Percentiles rank a stretch among this genome's conserved stretches.
Evolutionary conservation across 2,888 invertebrate genomes (phyloP).

Genomic region (Orchestes rusci): DNA sequence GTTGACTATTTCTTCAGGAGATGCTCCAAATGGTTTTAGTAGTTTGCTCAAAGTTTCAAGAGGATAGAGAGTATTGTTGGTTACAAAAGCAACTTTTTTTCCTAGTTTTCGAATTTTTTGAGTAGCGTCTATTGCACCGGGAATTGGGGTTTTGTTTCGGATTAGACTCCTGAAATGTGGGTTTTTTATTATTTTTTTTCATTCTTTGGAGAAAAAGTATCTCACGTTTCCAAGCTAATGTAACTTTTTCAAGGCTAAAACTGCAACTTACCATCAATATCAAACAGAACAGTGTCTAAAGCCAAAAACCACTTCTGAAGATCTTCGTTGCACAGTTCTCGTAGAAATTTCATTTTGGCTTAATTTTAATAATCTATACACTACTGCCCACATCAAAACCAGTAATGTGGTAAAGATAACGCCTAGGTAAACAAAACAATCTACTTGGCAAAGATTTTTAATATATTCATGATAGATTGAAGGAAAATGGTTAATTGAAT

Average conservation of each 20-base stretch:
- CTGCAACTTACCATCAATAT: constrained; percentile 11
- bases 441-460: too few relatives aligned
- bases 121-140: constrained; percentile 12
- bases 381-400: too few relatives aligned
- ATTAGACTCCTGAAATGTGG: constrained; percentile 14
- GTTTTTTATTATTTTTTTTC: too few relatives aligned
- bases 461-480: too few relatives aligned
- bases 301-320: too few relatives aligned
- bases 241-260: too few relatives aligned
- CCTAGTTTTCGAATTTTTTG: constrained; percentile 11
- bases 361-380: too few relatives aligned
- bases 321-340: too few relatives aligned
- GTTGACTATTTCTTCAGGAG: constrained; percentile 13
- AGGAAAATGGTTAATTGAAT: too few relatives aligned
- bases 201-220: not conserved
- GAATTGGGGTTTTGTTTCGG: constrained; percentile 2
- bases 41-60: not conserved
- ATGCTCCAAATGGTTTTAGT: constrained; percentile 9
- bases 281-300: constrained; percentile 10
- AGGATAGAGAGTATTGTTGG: constrained; percentile 13
- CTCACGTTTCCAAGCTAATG: not conserved
- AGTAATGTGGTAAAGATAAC: too few relatives aligned
- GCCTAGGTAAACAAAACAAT: too few relatives aligned
- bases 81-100: constrained; percentile 15
- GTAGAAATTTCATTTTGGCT: too few relatives aligned